These are phyloP conservation scores for Cotesia glomerata DNA, from an alignment of 1,140 invertebrate genomes.

Conservation along the genomic window DNA sequence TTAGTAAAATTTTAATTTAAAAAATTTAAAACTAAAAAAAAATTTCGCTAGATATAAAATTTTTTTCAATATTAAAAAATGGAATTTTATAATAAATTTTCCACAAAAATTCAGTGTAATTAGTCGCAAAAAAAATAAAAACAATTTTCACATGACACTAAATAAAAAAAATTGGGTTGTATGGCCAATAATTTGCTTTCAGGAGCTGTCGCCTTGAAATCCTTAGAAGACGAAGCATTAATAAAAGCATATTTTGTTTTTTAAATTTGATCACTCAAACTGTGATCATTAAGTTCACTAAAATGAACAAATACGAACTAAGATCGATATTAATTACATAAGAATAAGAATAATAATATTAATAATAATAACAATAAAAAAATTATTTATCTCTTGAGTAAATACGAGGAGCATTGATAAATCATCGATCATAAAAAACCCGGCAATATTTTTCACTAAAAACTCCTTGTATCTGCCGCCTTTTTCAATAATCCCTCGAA, in stretches of 20 bases:
- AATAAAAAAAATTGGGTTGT: constrained; percentile 44
- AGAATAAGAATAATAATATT: not conserved
- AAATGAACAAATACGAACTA: constrained; percentile 54
- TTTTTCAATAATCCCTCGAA: constrained; percentile 22
- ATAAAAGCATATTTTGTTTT: too few relatives aligned
- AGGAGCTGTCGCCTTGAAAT: constrained; percentile 65
- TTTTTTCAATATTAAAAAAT: too few relatives aligned
- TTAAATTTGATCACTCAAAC: constrained; percentile 56
- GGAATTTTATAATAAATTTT: too few relatives aligned
- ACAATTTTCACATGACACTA: not conserved
- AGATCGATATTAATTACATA: constrained; percentile 53
- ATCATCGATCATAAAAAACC: constrained; percentile 3
- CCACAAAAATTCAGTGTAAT: too few relatives aligned
- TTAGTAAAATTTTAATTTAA: too few relatives aligned
- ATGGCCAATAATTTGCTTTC: constrained; percentile 61
- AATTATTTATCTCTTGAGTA: constrained; percentile 12
- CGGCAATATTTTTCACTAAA: not conserved
- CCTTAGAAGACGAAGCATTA: constrained; percentile 49
- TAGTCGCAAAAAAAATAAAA: too few relatives aligned
- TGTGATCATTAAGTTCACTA: constrained; percentile 51
- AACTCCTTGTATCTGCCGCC: constrained; percentile 25
- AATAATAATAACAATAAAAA: constrained; percentile 22
- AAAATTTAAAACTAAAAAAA: too few relatives aligned
- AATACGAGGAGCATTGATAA: constrained; percentile 26
- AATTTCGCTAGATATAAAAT: too few relatives aligned